Conservation (phyloP, 2,888 invertebrate species). For the Lordiphosa fenestrarum region DNA sequence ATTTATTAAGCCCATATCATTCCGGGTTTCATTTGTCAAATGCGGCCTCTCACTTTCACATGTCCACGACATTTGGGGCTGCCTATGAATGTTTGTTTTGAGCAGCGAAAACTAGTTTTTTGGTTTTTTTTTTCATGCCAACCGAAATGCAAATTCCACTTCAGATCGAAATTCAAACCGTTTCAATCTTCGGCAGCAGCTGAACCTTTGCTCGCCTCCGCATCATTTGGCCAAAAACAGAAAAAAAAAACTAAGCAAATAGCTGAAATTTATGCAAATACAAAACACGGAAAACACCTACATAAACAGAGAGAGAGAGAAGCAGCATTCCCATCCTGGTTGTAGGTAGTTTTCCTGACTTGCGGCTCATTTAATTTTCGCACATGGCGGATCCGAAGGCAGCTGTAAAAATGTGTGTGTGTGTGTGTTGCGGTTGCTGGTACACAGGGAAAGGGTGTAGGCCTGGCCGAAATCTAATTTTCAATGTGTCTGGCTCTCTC, state of each 20-base stretch:
- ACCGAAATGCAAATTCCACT: slow-evolving; percentile 10
- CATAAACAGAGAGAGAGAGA: slow-evolving; percentile 39
- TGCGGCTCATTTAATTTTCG: slow-evolving; percentile 73
- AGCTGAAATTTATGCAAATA: slow-evolving; percentile 58
- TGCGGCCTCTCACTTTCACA: slow-evolving; percentile 7
- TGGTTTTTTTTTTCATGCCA: not conserved
- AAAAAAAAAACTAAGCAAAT: slow-evolving; percentile 21
- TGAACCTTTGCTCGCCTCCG: slow-evolving; percentile 5
- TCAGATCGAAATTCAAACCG: slow-evolving; percentile 3
- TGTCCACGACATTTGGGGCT: not conserved
- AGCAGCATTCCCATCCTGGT: not conserved
- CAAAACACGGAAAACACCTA: slow-evolving; percentile 59
- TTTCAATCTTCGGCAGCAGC: slow-evolving; percentile 9
- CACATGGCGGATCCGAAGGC: slow-evolving; percentile 48
- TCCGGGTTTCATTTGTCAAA: too few species aligned
- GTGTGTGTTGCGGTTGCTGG: not conserved
- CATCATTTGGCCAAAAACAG: slow-evolving; percentile 24
- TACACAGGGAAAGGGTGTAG: slow-evolving; percentile 14
- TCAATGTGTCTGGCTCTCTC: slow-evolving; percentile 31
- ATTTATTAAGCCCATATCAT: not conserved
- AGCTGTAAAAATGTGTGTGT: slow-evolving; percentile 28
- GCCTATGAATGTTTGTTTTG: not conserved
- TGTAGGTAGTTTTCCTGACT: slow-evolving; percentile 32
- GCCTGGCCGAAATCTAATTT: slow-evolving; percentile 53
- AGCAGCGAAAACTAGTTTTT: slow-evolving; percentile 6